A percentile compares a stretch with the other conserved stretches of the same genome.
Evolutionary conservation across 2,888 invertebrate species (phyloP).

Genomic region (Onthophagus sagittarius): DNA sequence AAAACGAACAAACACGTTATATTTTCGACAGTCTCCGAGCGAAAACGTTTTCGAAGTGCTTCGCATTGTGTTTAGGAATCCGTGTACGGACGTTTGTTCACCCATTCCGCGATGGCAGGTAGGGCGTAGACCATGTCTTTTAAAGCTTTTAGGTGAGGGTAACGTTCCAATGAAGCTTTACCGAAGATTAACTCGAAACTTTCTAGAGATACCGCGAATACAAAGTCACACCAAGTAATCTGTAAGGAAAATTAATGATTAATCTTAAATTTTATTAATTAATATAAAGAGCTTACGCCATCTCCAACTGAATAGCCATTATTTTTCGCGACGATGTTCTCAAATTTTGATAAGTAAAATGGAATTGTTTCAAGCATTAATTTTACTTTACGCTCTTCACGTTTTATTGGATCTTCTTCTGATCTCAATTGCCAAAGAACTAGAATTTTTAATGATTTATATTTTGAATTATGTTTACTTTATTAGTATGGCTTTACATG

Average conservation of each 20-base stretch:
- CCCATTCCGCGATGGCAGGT: slow-evolving; percentile 55
- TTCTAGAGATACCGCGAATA: slow-evolving; percentile 55
- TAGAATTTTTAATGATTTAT: slow-evolving; percentile 30
- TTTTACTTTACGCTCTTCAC: slow-evolving; percentile 53
- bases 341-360: slow-evolving; percentile 55
- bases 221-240: slow-evolving; percentile 61
- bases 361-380: slow-evolving; percentile 55
- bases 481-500: too few relatives aligned
- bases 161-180: slow-evolving; percentile 51
- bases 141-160: slow-evolving; percentile 52
- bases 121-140: slow-evolving; percentile 53
- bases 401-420: slow-evolving; percentile 54
- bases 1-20: background rate
- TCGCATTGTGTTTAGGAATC: slow-evolving; percentile 45
- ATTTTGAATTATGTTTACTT: too few relatives aligned
- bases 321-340: slow-evolving; percentile 53
- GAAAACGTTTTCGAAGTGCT: background rate
- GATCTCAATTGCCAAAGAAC: slow-evolving; percentile 51
- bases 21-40: slow-evolving; percentile 1
- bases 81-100: slow-evolving; percentile 55
- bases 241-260: slow-evolving; percentile 36
- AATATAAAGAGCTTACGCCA: slow-evolving; percentile 45
- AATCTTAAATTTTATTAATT: background rate
- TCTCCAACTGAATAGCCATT: slow-evolving; percentile 55
- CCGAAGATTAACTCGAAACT: slow-evolving; percentile 55